These are phyloP conservation scores for Labia minor DNA, from an alignment of 2,888 invertebrate species.

Conservation along the genomic window DNA sequence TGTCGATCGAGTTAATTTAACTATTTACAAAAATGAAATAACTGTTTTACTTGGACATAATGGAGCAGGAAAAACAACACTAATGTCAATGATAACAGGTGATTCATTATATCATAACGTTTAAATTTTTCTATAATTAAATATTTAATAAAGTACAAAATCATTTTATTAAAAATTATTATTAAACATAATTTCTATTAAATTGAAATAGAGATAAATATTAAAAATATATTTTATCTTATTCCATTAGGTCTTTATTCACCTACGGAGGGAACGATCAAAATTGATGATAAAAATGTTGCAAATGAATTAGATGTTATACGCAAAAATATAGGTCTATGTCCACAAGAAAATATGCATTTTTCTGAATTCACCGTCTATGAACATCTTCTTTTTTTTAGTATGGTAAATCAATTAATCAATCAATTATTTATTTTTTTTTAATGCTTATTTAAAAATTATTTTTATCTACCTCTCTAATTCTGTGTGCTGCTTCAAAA, in stretches of 20 bases:
- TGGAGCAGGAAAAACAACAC: constrained; percentile 76
- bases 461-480: too few species aligned
- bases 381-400: constrained; percentile 78
- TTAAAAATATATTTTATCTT: not conserved
- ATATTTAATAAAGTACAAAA: constrained; percentile 32
- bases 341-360: constrained; percentile 81
- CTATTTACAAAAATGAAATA: constrained; percentile 72
- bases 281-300: constrained; percentile 61
- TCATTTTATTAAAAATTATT: not conserved
- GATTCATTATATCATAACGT: constrained; percentile 33
- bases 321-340: constrained; percentile 68
- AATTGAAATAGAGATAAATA: not conserved
- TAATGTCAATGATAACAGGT: constrained; percentile 59
- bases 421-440: too few species aligned
- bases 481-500: too few species aligned
- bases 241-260: constrained; percentile 54
- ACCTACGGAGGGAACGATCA: constrained; percentile 58
- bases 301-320: constrained; percentile 51
- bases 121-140: constrained; percentile 3
- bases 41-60: constrained; percentile 80
- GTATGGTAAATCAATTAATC: constrained; percentile 50
- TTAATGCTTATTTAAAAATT: too few species aligned
- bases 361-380: constrained; percentile 71
- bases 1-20: constrained; percentile 56
- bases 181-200: not conserved